Base-by-base conservation (phyloP, 2,113 vertebrate genomes). In the Mohoua ochrocephala region DNA sequence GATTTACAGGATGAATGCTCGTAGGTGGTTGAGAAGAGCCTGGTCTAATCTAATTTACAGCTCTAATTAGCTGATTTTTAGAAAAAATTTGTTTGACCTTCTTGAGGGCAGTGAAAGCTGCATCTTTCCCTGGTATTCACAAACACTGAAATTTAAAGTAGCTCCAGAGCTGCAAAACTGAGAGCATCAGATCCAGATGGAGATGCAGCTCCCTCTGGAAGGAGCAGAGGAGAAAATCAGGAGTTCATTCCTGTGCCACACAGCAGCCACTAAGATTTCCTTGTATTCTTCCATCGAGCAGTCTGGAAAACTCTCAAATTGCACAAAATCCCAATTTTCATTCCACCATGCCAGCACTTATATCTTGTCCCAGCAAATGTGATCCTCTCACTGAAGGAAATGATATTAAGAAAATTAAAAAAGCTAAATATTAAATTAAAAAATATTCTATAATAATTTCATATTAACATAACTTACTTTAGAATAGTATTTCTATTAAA, bases 371-470 rank as follows among this genome's bases (percentile, higher is more conserved):
- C 52, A 50, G 9, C 37, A 84, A 49, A 56, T 23, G 26, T 1
- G 6, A 54, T 18, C 23, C 6, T 33, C 33, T 47, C 41, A 28
- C 23, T 68, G 39, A n/a, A 83, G 47, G 28, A 86, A 79, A 37
- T 11, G 1, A 19, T 13, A 35, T 21, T 18, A 20, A 60, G 2
- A 12, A 47, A 33, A 23, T 3, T 4, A 0, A 15, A 44, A 44
- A 57, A 44, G 9, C 9, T 63, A 35, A 68, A 41, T 18, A 41
- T 33, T n/a, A 21, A 23, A n/a, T 47, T 15, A 5, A 23, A 17
- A 57, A 57, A 17, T 1, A 30, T 6, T 31, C 11, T 11, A 22
- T 9, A 26, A 9, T 35, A 21, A 31, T 59, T 59, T 59, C 16
- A 35, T 42, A 3, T 27, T 17, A 21, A 67, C 20, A 22, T 44